These are phyloP conservation scores for Apotomis capreana DNA, from an alignment of 2,888 invertebrate genomes.

Conservation along the genomic window DNA sequence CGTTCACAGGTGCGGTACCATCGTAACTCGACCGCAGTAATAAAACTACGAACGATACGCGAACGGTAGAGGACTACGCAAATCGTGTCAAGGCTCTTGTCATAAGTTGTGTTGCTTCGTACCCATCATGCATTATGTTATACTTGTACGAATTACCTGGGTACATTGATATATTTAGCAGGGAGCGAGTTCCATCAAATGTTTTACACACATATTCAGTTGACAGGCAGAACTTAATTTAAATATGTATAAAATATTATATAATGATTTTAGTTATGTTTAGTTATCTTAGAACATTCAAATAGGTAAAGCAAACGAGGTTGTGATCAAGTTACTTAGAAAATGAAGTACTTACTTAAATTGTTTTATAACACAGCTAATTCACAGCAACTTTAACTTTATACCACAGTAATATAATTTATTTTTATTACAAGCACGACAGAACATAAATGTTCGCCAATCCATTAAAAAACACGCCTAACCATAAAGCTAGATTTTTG, in stretches of 20 bases:
- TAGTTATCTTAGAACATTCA: too few relatives aligned
- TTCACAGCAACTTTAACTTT: neutral
- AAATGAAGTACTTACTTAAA: too few relatives aligned
- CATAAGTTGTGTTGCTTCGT: neutral
- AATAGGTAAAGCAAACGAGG: too few relatives aligned
- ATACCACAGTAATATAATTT: neutral
- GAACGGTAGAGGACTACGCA: neutral
- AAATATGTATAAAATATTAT: too few relatives aligned
- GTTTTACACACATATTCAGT: too few relatives aligned
- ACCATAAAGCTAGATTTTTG: conserved; percentile 12
- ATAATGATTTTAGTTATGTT: too few relatives aligned
- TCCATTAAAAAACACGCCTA: conserved; percentile 21
- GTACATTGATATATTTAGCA: too few relatives aligned
- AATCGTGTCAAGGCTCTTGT: conserved; percentile 18
- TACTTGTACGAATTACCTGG: too few relatives aligned
- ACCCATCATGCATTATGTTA: neutral
- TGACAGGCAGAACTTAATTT: too few relatives aligned
- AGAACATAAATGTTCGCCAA: neutral
- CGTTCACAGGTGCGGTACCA: neutral
- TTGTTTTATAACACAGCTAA: too few relatives aligned
- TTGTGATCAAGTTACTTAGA: too few relatives aligned
- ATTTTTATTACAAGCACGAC: neutral
- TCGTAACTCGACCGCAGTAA: neutral
- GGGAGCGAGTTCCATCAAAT: too few relatives aligned
- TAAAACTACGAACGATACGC: conserved; percentile 13